Base-by-base conservation (phyloP, 2,888 invertebrate species). In the Hemicrepidius hirtus region DNA sequence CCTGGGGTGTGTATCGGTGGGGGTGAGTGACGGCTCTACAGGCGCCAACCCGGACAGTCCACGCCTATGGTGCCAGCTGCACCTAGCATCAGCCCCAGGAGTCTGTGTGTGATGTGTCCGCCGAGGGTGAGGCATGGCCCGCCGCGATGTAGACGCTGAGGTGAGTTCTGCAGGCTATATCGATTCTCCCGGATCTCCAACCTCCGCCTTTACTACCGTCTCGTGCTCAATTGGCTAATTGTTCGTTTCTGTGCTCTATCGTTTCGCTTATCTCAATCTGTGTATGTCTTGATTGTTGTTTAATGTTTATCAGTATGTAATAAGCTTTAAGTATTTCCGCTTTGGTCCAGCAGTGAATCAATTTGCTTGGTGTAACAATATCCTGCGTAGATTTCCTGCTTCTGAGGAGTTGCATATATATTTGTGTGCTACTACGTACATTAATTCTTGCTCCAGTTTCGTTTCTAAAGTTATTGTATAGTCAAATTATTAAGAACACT, bases 21-120 rank as follows among this genome's bases (percentile, higher is more conserved):
- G 79, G 80, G 78, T 75, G 78, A 78, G 74, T 74, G 78, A 76
- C 78, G 76, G 80, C 75, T 78, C 77, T 79, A 78, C 78, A 82
- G 84, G 83, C 83, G 82, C 83, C 84, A 82, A 84, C 85, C 86
- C 85, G 85, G 85, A 84, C 86, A 86, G 86, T 86, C 86, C 85
- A 86, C 86, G 86, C 86, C 86, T 86, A 85, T 85, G 85, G 85
- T 84, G 82, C 84, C 84, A 84, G 84, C 84, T 84, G 85, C 84
- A 84, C 81, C 84, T 82, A 82, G 83, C 82, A 80, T 72, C 81
- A 82, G 79, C 83, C 80, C 84, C 81, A 82, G 83, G 84, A 83
- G 83, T 79, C 80, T 82, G 83, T 82, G 83, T 83, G 84, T 82
- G 82, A 82, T 82, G 83, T 83, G 82, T 79, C 78, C 81, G 75